Evolutionary conservation across 2,888 invertebrate species (phyloP).

Genomic region (Dryadula phaetusa): DNA sequence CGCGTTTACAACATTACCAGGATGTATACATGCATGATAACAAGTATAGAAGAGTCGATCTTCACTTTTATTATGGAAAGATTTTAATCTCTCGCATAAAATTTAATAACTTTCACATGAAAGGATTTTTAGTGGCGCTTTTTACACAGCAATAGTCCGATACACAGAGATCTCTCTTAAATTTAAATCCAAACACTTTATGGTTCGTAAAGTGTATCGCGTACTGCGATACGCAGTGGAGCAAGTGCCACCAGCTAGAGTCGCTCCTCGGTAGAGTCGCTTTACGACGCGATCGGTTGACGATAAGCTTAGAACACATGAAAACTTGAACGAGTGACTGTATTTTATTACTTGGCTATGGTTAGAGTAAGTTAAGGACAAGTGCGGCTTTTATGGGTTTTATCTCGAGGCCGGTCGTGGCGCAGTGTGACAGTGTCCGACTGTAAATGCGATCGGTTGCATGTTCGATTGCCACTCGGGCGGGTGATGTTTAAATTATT

Average conservation of each 20-base stretch:
- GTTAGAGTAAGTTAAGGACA: not conserved
- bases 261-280: no score
- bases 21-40: not conserved
- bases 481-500: no score
- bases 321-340: not conserved
- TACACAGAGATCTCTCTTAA: slow-evolving; percentile 1
- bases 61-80: not conserved
- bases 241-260: not conserved
- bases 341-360: not conserved
- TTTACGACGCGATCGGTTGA: slow-evolving; percentile 18
- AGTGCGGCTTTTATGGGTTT: not conserved
- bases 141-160: slow-evolving; percentile 9
- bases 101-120: slow-evolving; percentile 17
- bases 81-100: slow-evolving; percentile 10
- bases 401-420: no score
- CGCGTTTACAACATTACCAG: no score
- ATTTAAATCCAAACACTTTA: slow-evolving; percentile 15
- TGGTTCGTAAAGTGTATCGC: slow-evolving; percentile 18
- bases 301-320: slow-evolving; percentile 13
- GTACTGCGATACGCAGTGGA: not conserved
- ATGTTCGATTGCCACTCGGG: no score
- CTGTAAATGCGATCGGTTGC: not conserved
- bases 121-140: slow-evolving; percentile 14
- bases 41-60: not conserved
- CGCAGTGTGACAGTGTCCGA: no score